These are phyloP conservation scores for Oligia fasciuncula DNA, from an alignment of 2,888 invertebrate species.

Conservation along the genomic window DNA sequence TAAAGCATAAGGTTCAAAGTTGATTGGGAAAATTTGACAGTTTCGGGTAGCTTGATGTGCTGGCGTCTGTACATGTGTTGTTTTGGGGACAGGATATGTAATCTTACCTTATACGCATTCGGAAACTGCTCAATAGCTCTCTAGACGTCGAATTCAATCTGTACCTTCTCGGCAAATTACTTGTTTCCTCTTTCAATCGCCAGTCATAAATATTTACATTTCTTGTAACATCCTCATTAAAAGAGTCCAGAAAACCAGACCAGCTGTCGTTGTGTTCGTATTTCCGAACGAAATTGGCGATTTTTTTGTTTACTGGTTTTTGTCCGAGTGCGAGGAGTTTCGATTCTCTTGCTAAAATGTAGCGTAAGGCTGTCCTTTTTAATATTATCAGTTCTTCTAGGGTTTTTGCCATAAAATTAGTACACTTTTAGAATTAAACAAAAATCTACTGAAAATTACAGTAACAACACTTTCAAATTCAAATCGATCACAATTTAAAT, in stretches of 20 bases:
- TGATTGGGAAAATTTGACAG: no score
- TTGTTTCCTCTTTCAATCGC: conserved; percentile 63
- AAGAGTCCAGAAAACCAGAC: conserved; percentile 78
- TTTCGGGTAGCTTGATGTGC: no score
- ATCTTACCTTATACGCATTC: conserved; percentile 68
- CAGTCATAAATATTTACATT: conserved; percentile 80
- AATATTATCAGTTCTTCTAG: conserved; percentile 82
- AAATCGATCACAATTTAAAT: background rate
- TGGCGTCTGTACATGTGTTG: no score
- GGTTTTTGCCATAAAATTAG: conserved; percentile 79
- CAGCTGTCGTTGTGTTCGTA: conserved; percentile 77
- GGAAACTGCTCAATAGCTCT: conserved; percentile 67
- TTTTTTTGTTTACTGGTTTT: conserved; percentile 82
- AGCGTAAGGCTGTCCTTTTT: conserved; percentile 79
- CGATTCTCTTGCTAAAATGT: conserved; percentile 80
- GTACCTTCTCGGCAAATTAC: conserved; percentile 63
- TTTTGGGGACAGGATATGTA: background rate
- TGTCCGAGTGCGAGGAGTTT: conserved; percentile 79
- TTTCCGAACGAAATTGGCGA: conserved; percentile 77
- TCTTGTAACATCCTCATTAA: conserved; percentile 83
- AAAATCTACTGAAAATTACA: background rate
- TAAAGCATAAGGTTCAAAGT: no score
- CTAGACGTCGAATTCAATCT: conserved; percentile 71
- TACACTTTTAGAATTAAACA: background rate
- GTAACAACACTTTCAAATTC: background rate